Conservation (phyloP, 2,797 vertebrate species). For the Ctenochaetus hawaiiensis region DNA sequence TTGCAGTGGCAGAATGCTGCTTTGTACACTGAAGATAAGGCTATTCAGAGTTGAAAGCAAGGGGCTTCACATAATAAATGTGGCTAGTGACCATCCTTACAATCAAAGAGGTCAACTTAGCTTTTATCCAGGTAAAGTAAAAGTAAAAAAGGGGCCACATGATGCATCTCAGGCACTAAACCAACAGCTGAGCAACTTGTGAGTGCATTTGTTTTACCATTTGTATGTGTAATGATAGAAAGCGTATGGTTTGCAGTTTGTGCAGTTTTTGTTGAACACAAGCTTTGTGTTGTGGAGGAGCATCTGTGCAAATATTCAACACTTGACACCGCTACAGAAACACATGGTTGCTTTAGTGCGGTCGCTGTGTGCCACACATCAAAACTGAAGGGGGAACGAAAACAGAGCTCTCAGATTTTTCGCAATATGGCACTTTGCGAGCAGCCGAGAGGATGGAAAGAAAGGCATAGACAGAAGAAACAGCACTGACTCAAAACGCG, state of each 20-base stretch:
- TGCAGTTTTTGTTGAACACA: constrained; percentile 4
- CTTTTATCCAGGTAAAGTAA: constrained; percentile 29
- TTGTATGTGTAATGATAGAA: constrained; percentile 15
- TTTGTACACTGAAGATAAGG: constrained; percentile 68
- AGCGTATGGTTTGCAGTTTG: constrained; percentile 6
- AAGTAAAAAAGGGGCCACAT: background rate
- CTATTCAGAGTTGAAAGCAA: constrained; percentile 53
- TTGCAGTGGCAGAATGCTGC: constrained; percentile 55
- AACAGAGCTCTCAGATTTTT: constrained; percentile 27
- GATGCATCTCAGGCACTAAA: constrained; percentile 5
- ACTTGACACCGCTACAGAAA: constrained; percentile 12
- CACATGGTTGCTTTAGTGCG: background rate
- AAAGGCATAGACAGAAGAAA: constrained; percentile 22
- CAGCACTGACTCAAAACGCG: constrained; percentile 30
- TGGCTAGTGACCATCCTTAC: constrained; percentile 34
- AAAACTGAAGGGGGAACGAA: constrained; percentile 20
- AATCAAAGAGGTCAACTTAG: constrained; percentile 40
- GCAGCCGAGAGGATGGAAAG: constrained; percentile 52
- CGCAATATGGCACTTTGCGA: constrained; percentile 48
- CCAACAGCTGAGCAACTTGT: background rate
- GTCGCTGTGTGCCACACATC: constrained; percentile 25
- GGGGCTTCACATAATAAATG: constrained; percentile 49
- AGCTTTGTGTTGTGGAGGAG: constrained; percentile 25
- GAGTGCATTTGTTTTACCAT: background rate
- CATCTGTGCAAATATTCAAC: constrained; percentile 9